These are phyloP conservation scores for Drosophila bocqueti DNA, from an alignment of 1,140 invertebrate species.

Conservation along the genomic window DNA sequence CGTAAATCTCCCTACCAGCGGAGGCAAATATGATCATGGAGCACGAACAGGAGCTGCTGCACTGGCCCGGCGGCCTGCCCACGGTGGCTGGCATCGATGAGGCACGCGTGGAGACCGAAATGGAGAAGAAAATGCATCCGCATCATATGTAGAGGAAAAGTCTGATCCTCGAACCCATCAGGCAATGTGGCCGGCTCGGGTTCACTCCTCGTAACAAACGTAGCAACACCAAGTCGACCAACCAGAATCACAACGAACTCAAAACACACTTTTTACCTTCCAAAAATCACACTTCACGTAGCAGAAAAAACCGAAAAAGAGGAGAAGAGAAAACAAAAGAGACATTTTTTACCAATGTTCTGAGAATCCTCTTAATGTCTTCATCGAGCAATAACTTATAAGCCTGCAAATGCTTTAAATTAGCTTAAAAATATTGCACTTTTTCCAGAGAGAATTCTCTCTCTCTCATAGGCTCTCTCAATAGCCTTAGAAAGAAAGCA, in stretches of 20 bases:
- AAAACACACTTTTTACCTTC: neutral
- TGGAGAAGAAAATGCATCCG: slow-evolving; percentile 89
- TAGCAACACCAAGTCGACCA: neutral
- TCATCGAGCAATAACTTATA: neutral
- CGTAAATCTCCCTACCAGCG: slow-evolving; percentile 85
- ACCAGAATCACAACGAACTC: neutral
- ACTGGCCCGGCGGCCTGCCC: slow-evolving; percentile 90
- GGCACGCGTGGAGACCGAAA: slow-evolving; percentile 88
- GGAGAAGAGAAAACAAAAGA: too few species aligned
- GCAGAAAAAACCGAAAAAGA: neutral
- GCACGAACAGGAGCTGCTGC: slow-evolving; percentile 88
- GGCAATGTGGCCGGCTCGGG: slow-evolving; percentile 23
- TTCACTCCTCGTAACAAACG: neutral
- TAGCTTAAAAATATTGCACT: neutral
- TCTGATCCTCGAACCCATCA: slow-evolving; percentile 18
- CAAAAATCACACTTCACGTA: neutral
- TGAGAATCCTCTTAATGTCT: too few species aligned
- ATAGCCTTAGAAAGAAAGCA: neutral
- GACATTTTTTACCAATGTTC: neutral
- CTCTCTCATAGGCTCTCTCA: neutral
- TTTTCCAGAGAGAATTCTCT: too few species aligned
- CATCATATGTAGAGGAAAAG: slow-evolving; percentile 75
- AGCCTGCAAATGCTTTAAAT: neutral
- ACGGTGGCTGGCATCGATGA: slow-evolving; percentile 89
- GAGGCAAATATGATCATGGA: slow-evolving; percentile 93